Base-by-base conservation (phyloP, 2,888 invertebrate genomes). In the Labia minor region DNA sequence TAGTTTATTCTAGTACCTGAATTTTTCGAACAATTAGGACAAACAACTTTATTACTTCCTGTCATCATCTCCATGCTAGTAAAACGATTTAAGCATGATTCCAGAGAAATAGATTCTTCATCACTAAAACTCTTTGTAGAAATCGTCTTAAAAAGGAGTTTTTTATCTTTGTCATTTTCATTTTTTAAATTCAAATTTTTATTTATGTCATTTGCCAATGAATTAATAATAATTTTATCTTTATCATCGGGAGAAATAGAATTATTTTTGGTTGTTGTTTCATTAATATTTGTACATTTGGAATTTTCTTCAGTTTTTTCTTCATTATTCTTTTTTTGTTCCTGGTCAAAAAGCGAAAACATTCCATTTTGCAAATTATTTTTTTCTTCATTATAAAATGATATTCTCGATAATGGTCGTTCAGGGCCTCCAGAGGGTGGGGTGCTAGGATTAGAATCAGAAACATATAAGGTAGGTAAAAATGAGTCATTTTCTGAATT, bases 31-130 rank as follows among this genome's bases (percentile, higher is more conserved):
- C 98, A 98, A 63, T 86, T 85, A 74, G 93, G 92, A 77, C 98
- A 98, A 67, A 90, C 88, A 64, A 97, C 95, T 78, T 91, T 92
- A 77, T 98, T 97, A 76, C 87, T 89, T 0, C 92, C 96, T 0
- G 89, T 91, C 78, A 98, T 86, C 19, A 94, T 80, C 76, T 98
- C 97, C 16, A 91, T 83, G 0, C 90, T 88, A 0, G 95, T 96
- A 78, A 97, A 97, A 76, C 94, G 92, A 74, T 90, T 89, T 66
- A 98, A 84, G 76, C 95, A 96, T 0, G 94, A 92, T 73, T 89
- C 87, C 65, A 96, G 85, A 19, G 92, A 90, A 76, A 49, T 49
- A 3, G 16, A n/a, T 49, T 49, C 14, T n/a, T 11, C 6, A 49
- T 49, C 49, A 49, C n/a, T n/a, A 49, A 49, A 6, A 8, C 26